Evolutionary conservation across 2,888 invertebrate genomes (phyloP).

Genomic region (Apodemia duryi): DNA sequence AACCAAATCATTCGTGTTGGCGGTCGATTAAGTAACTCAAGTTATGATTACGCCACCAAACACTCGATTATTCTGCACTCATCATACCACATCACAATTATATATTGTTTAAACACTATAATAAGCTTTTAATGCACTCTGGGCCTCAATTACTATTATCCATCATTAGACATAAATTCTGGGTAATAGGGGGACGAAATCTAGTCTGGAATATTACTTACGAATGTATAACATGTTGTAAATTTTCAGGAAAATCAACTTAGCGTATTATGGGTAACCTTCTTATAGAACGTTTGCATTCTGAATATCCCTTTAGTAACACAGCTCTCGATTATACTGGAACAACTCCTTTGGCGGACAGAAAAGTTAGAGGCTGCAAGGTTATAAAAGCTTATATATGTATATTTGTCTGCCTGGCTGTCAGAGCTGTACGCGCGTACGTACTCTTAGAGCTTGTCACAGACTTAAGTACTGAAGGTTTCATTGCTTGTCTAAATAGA

Average conservation of each 20-base stretch:
- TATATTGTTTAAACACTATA: background rate
- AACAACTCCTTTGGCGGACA: background rate
- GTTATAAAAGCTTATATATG: background rate
- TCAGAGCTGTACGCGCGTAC: background rate
- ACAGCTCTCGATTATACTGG: background rate
- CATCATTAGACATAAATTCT: too few species aligned
- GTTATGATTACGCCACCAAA: background rate
- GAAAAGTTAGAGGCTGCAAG: background rate
- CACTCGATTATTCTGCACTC: too few species aligned
- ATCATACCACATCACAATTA: too few species aligned
- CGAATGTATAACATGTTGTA: background rate
- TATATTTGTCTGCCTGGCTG: background rate
- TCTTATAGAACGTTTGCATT: background rate
- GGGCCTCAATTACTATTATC: too few species aligned
- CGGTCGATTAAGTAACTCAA: background rate
- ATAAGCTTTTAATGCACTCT: background rate
- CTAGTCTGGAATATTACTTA: too few species aligned
- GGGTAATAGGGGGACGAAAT: too few species aligned
- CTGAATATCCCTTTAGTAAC: background rate
- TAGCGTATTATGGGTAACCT: background rate
- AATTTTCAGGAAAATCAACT: background rate
- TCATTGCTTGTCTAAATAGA: background rate
- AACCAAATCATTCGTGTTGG: too few species aligned
- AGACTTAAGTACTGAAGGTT: background rate
- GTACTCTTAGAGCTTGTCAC: background rate